phyloP scores from a whole-genome alignment of 2,888 invertebrate species.

The Melinaea marsaeus region DNA sequence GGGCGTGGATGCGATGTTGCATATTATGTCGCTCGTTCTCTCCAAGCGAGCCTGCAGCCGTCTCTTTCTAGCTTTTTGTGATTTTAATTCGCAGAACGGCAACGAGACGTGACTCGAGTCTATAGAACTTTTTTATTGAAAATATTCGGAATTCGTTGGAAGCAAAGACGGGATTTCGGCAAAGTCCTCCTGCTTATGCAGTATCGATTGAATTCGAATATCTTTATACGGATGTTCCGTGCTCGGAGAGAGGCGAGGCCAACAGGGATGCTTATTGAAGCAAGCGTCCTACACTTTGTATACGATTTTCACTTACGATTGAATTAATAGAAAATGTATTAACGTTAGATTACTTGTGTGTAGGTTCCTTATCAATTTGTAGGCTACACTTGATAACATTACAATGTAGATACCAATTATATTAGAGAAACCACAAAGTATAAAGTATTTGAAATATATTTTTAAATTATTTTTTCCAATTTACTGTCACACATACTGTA shows the following conservation, averaged over 20 bases:
- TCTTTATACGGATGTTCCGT: conserved; percentile 30
- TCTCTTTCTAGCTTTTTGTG: conserved; percentile 73
- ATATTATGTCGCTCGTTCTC: conserved; percentile 75
- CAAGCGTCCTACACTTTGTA: too few relatives aligned
- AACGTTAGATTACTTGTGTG: too few relatives aligned
- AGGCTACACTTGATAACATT: too few relatives aligned
- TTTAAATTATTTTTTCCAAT: too few relatives aligned
- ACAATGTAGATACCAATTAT: too few relatives aligned
- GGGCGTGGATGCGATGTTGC: conserved; percentile 79
- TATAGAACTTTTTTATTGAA: conserved; percentile 69
- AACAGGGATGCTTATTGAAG: too few relatives aligned
- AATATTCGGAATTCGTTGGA: conserved; percentile 64
- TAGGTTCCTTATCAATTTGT: too few relatives aligned
- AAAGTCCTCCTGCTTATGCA: conserved; percentile 45
- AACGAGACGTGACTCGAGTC: conserved; percentile 74
- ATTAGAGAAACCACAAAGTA: too few relatives aligned
- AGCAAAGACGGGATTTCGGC: conserved; percentile 60
- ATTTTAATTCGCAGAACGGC: conserved; percentile 76
- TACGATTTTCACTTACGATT: too few relatives aligned
- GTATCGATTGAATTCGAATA: conserved; percentile 51
- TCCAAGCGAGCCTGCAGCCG: conserved; percentile 47
- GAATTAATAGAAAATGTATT: too few relatives aligned
- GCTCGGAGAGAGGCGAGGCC: conserved; percentile 10
- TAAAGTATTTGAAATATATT: too few relatives aligned
- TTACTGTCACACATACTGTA: too few relatives aligned